Evolutionary conservation across 2,113 vertebrate species (phyloP).

Genomic region (Uropsilus gracilis): DNA sequence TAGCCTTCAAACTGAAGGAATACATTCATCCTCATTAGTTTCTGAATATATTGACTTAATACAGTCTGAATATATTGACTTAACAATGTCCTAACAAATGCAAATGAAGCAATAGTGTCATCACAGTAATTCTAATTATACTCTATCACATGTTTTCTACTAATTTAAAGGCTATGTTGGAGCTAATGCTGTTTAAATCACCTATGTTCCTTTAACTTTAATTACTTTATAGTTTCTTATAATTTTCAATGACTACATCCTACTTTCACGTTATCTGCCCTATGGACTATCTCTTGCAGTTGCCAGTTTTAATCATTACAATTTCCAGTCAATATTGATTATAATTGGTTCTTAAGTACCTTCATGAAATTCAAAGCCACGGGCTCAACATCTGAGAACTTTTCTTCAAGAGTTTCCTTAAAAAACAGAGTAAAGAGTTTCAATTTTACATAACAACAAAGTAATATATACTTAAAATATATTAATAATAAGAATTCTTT

Average conservation of each 20-base stretch:
- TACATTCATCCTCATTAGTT: not conserved
- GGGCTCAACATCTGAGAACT: slow-evolving; percentile 87
- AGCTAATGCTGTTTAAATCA: not conserved
- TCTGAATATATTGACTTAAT: not conserved
- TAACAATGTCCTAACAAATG: not conserved
- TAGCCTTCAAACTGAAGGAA: not conserved
- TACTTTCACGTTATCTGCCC: not conserved
- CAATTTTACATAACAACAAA: not conserved
- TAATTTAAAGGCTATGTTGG: slow-evolving; percentile 8
- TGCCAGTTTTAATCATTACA: not conserved
- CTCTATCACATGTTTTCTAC: not conserved
- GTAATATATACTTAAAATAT: not conserved
- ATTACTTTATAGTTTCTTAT: slow-evolving; percentile 40
- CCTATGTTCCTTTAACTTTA: not conserved
- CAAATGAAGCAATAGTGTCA: not conserved
- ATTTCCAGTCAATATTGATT: not conserved
- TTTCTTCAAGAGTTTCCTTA: slow-evolving; percentile 92
- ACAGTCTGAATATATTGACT: not conserved
- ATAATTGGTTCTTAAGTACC: slow-evolving; percentile 79
- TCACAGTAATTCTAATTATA: not conserved
- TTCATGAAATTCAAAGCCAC: slow-evolving; percentile 91
- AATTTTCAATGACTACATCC: not conserved
- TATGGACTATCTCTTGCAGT: not conserved
- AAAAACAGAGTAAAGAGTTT: slow-evolving; percentile 50
- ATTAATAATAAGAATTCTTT: slow-evolving; percentile 1